These are phyloP conservation scores for Rhizomys pruinosus DNA, from an alignment of 2,113 vertebrate genomes.

Conservation along the genomic window DNA sequence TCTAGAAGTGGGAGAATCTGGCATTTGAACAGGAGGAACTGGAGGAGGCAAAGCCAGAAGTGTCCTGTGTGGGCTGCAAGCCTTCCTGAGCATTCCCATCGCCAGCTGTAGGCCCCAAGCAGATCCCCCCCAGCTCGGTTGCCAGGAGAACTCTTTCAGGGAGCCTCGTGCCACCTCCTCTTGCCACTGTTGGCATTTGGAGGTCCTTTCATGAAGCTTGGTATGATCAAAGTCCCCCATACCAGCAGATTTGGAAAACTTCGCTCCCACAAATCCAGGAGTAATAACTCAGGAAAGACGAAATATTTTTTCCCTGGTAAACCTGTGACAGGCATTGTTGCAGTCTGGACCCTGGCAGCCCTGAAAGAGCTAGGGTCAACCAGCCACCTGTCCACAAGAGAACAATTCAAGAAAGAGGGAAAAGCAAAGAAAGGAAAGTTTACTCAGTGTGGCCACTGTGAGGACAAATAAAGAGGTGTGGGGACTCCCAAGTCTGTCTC, in stretches of 20 bases:
- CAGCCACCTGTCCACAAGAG: not conserved
- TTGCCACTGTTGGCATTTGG: not conserved
- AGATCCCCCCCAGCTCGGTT: not conserved
- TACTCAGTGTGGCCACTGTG: not conserved
- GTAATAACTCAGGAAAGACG: not conserved
- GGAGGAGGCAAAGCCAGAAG: constrained; percentile 69
- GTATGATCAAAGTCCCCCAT: no score
- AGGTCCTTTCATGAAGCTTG: not conserved
- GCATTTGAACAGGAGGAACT: constrained; percentile 41
- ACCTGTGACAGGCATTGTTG: not conserved
- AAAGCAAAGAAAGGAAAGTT: not conserved
- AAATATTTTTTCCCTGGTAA: not conserved
- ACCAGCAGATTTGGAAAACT: not conserved
- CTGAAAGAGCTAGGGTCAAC: not conserved
- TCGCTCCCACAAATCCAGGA: not conserved
- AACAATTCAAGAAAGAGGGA: not conserved
- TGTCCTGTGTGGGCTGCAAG: constrained; percentile 62
- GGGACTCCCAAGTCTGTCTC: not conserved
- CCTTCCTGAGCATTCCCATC: not conserved
- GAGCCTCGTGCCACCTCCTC: not conserved
- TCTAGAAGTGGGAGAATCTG: constrained; percentile 62
- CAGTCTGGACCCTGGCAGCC: not conserved
- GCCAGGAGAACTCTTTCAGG: not conserved
- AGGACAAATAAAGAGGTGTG: not conserved
- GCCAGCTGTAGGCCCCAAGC: not conserved